Evolutionary conservation across 2,888 invertebrate genomes (phyloP).

Genomic region (Phaedon cochleariae): DNA sequence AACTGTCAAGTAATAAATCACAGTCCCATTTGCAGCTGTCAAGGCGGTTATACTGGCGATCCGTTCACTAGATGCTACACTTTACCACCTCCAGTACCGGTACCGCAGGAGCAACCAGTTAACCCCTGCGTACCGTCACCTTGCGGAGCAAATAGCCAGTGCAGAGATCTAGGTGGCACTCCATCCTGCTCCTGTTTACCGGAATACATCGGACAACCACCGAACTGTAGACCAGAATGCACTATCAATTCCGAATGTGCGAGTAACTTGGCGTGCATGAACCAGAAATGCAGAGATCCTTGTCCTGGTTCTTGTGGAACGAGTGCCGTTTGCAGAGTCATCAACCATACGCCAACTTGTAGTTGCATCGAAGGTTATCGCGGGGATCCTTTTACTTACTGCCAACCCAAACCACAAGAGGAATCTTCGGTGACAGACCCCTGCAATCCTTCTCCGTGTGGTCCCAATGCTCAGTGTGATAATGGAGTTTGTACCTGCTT

Average conservation of each 20-base stretch:
- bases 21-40: constrained; percentile 76
- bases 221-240: constrained; percentile 82
- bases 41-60: constrained; percentile 65
- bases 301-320: constrained; percentile 82
- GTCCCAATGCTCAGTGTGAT: constrained; percentile 80
- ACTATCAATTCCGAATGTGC: constrained; percentile 77
- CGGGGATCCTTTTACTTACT: constrained; percentile 54
- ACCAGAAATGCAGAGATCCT: constrained; percentile 77
- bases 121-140: constrained; percentile 80
- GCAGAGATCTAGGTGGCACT: constrained; percentile 71
- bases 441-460: constrained; percentile 82
- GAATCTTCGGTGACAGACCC: constrained; percentile 63
- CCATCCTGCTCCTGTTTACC: constrained; percentile 79
- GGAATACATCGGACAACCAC: constrained; percentile 77
- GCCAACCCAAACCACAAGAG: constrained; percentile 10
- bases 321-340: constrained; percentile 77
- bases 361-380: constrained; percentile 64
- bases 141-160: constrained; percentile 81
- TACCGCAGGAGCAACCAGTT: constrained; percentile 45
- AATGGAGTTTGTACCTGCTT: constrained; percentile 81
- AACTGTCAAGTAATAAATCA: constrained; percentile 77
- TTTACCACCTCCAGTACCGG: neutral
- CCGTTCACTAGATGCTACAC: constrained; percentile 60
- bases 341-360: constrained; percentile 77
- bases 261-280: constrained; percentile 75